Conservation (phyloP, 92 coral and sea anemone genomes). For the Siderastrea radians region DNA sequence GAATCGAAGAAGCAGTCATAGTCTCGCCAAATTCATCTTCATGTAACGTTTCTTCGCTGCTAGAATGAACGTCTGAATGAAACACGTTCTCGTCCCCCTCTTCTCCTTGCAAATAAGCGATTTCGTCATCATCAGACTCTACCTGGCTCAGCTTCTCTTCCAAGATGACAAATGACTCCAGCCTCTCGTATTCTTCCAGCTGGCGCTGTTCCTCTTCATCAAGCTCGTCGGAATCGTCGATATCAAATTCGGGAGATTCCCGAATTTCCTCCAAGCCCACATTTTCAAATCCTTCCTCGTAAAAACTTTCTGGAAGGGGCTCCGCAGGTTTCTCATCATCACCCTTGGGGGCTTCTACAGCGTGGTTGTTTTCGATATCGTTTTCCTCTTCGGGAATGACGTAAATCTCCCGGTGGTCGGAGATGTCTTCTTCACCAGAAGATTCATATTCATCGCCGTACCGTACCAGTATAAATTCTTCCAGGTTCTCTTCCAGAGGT, state of each 20-base stretch:
- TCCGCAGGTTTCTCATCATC: constrained; percentile 4
- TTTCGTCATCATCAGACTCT: constrained; percentile 84
- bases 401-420: constrained; percentile 90
- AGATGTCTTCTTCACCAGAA: constrained; percentile 77
- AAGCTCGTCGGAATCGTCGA: constrained; percentile 51
- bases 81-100: constrained; percentile 63
- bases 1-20: constrained; percentile 64
- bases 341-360: constrained; percentile 36
- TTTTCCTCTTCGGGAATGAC: constrained; percentile 92
- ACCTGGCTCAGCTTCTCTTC: constrained; percentile 94
- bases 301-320: constrained; percentile 33
- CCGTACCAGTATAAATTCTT: constrained; percentile 87
- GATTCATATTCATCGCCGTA: constrained; percentile 67
- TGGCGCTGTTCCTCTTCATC: constrained; percentile 84
- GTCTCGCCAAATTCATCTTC: constrained; percentile 84
- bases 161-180: constrained; percentile 88
- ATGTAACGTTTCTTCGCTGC: constrained; percentile 78
- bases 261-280: constrained; percentile 76
- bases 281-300: constrained; percentile 66
- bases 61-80: constrained; percentile 59
- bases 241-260: constrained; percentile 77
- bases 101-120: constrained; percentile 48
- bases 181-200: constrained; percentile 90
- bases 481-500: constrained; percentile 84
- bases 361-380: constrained; percentile 61